Conservation (phyloP, 2,797 vertebrate species). For the Florisuga fusca region DNA sequence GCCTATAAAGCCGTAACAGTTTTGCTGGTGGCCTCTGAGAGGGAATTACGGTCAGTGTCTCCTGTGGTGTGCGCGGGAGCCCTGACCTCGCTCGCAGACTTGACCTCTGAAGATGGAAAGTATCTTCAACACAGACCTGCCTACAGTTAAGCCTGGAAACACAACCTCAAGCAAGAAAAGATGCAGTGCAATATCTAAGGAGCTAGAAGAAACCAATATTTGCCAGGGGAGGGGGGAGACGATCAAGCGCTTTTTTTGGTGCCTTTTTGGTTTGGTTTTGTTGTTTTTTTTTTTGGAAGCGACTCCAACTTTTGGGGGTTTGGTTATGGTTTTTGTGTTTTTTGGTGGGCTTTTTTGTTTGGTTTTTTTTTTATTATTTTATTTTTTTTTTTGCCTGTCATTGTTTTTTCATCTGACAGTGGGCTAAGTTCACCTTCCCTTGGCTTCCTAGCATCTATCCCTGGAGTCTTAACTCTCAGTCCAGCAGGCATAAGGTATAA, state of each 20-base stretch:
- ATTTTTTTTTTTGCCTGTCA: slow-evolving; percentile 74
- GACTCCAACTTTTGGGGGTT: slow-evolving; percentile 53
- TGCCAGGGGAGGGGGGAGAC: slow-evolving; percentile 51
- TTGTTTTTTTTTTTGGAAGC: slow-evolving; percentile 18
- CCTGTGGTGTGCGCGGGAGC: slow-evolving; percentile 75
- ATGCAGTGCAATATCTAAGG: slow-evolving; percentile 75
- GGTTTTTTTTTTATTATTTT: no score
- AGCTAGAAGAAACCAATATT: slow-evolving; percentile 74
- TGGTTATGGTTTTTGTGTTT: neutral
- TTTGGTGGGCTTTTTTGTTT: slow-evolving; percentile 23
- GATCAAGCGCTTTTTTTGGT: neutral
- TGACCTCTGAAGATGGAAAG: slow-evolving; percentile 81
- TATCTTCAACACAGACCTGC: slow-evolving; percentile 75
- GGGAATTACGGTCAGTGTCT: slow-evolving; percentile 73
- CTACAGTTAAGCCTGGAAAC: slow-evolving; percentile 77
- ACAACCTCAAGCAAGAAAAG: slow-evolving; percentile 77
- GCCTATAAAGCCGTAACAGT: slow-evolving; percentile 84
- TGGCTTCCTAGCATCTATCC: slow-evolving; percentile 60
- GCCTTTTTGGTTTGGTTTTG: neutral
- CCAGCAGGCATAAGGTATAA: slow-evolving; percentile 72
- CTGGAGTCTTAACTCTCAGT: slow-evolving; percentile 73
- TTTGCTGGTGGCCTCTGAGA: slow-evolving; percentile 71
- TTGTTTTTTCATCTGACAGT: slow-evolving; percentile 70
- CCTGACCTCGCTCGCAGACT: slow-evolving; percentile 82
- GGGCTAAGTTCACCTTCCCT: slow-evolving; percentile 70